These are phyloP conservation scores for Menidia beryllina DNA, from an alignment of 2,113 vertebrate species.

Conservation along the genomic window DNA sequence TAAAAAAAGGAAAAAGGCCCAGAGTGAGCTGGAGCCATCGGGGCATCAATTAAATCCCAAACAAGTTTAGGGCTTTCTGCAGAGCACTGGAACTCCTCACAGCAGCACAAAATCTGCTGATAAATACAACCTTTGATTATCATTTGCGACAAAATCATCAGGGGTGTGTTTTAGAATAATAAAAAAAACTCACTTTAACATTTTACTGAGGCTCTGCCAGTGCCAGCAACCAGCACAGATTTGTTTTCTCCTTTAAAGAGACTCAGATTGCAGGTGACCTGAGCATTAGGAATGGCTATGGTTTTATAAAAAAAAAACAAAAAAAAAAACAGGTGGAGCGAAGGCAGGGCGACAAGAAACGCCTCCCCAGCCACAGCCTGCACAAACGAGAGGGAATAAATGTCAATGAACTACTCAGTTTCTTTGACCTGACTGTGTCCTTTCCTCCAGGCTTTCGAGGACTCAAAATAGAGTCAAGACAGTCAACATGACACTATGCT, in stretches of 20 bases:
- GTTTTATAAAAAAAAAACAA: not conserved
- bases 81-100: constrained; percentile 12
- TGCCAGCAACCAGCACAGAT: not conserved
- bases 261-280: too few species aligned
- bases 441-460: constrained; percentile 53
- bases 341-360: not conserved
- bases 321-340: not conserved
- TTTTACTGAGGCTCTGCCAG: too few species aligned
- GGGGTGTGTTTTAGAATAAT: too few species aligned
- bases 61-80: constrained; percentile 27
- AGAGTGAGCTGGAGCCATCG: not conserved
- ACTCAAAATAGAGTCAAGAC: constrained; percentile 73
- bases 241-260: too few species aligned
- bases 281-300: not conserved
- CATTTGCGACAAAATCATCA: too few species aligned
- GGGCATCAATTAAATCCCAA: constrained; percentile 40
- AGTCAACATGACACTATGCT: constrained; percentile 58
- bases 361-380: not conserved
- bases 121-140: not conserved
- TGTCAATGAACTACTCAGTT: constrained; percentile 69
- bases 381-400: constrained; percentile 46
- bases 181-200: too few species aligned
- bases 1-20: not conserved
- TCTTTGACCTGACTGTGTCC: constrained; percentile 68
- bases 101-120: not conserved